These are phyloP conservation scores for Megamerina dolium DNA, from an alignment of 2,888 invertebrate species.

Conservation along the genomic window DNA sequence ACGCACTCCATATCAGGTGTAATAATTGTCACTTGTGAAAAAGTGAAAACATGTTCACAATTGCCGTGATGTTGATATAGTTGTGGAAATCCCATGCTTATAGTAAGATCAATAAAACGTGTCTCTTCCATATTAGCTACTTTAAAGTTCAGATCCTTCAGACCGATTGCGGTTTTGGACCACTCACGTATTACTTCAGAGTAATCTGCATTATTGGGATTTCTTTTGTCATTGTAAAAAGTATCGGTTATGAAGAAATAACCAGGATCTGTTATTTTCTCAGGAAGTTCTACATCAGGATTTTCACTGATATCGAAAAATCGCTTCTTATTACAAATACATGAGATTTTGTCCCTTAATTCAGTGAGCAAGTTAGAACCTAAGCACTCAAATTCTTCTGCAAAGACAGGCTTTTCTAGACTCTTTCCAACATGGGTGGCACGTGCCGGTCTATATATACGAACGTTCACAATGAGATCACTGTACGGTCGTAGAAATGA, in stretches of 20 bases:
- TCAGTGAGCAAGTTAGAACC: conserved; percentile 64
- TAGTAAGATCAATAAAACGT: conserved; percentile 51
- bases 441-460: conserved; percentile 52
- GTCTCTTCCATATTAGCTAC: conserved; percentile 55
- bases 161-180: conserved; percentile 46
- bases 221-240: conserved; percentile 71
- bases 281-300: conserved; percentile 41
- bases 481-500: conserved; percentile 39
- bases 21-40: conserved; percentile 68
- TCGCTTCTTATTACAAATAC: conserved; percentile 62
- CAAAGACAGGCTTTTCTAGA: conserved; percentile 46
- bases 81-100: conserved; percentile 60
- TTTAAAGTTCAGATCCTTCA: conserved; percentile 45
- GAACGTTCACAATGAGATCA: conserved; percentile 50
- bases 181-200: conserved; percentile 61
- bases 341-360: conserved; percentile 68
- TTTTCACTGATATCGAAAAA: conserved; percentile 57
- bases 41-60: conserved; percentile 84
- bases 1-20: conserved; percentile 50
- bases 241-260: conserved; percentile 73
- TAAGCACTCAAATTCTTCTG: conserved; percentile 58
- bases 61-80: conserved; percentile 85
- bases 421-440: conserved; percentile 37
- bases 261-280: conserved; percentile 49
- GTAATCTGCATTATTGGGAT: conserved; percentile 58